Conservation (phyloP, 2,797 vertebrate species). For the Enteromius fasciolatus region DNA sequence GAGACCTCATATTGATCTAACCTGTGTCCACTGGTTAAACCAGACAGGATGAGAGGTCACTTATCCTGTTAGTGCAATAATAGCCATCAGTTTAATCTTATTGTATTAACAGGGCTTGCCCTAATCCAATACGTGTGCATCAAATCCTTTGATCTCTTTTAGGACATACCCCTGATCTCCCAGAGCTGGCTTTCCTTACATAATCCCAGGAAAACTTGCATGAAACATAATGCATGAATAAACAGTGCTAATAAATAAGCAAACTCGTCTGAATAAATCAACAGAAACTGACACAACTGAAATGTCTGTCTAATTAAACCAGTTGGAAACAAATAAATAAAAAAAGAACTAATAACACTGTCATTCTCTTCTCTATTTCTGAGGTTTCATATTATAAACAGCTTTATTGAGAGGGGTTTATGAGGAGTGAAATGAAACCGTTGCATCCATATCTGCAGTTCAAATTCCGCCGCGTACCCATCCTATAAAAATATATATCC, state of each 20-base stretch:
- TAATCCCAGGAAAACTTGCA: slow-evolving; percentile 23
- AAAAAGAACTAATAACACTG: slow-evolving; percentile 4
- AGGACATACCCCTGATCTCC: slow-evolving; percentile 20
- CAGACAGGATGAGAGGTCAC: slow-evolving; percentile 27
- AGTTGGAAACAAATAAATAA: not conserved
- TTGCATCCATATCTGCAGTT: slow-evolving; percentile 34
- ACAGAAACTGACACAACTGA: slow-evolving; percentile 7
- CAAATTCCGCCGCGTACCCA: slow-evolving; percentile 33
- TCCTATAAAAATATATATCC: not conserved
- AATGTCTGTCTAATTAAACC: slow-evolving; percentile 12
- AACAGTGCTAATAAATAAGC: slow-evolving; percentile 39
- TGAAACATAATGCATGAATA: slow-evolving; percentile 29
- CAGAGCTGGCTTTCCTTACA: slow-evolving; percentile 13
- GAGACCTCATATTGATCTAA: slow-evolving; percentile 31
- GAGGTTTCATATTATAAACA: slow-evolving; percentile 2
- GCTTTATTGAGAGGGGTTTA: slow-evolving; percentile 26
- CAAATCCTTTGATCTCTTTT: slow-evolving; percentile 53
- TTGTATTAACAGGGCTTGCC: slow-evolving; percentile 53
- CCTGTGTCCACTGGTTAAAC: slow-evolving; percentile 27
- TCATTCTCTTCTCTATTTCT: not conserved
- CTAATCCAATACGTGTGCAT: slow-evolving; percentile 59
- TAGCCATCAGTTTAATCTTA: slow-evolving; percentile 51
- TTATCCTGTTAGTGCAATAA: slow-evolving; percentile 39
- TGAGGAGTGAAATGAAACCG: slow-evolving; percentile 9
- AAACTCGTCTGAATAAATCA: slow-evolving; percentile 33